Percentiles rank a stretch among this genome's conserved stretches.
phyloP scores from a whole-genome alignment of 2,797 vertebrate genomes.

The Orestias chungarensis region DNA sequence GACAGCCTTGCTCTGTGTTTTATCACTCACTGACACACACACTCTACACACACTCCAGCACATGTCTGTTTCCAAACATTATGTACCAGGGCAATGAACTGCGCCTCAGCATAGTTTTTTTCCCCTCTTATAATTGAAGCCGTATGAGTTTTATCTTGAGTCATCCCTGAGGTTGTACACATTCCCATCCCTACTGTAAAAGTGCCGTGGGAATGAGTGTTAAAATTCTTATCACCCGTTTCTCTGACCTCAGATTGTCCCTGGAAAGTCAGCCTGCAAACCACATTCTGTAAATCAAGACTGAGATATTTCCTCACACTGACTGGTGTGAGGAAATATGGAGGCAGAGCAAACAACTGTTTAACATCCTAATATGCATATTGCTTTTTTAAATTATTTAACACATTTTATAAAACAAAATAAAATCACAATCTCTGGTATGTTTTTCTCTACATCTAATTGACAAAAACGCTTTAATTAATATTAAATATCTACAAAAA shows the following conservation, averaged over 20 bases:
- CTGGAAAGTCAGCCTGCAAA: background rate
- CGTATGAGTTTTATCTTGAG: constrained; percentile 48
- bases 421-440: background rate
- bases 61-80: constrained; percentile 48
- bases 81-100: constrained; percentile 67
- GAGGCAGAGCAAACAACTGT: background rate
- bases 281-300: background rate
- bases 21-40: constrained; percentile 67
- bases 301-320: background rate
- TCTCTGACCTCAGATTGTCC: constrained; percentile 35
- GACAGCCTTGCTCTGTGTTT: constrained; percentile 54
- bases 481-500: background rate
- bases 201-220: background rate
- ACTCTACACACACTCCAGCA: constrained; percentile 32
- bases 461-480: background rate
- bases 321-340: background rate
- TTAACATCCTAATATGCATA: background rate
- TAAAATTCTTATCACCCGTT: background rate
- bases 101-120: constrained; percentile 24
- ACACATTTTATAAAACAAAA: background rate
- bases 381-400: background rate
- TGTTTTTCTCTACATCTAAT: background rate
- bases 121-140: constrained; percentile 35
- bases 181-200: constrained; percentile 15
- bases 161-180: constrained; percentile 28